A percentile compares a stretch with the other conserved stretches of the same genome.
Conservation (phyloP, 2,113 vertebrate species). For the Leuciscus idus region DNA sequence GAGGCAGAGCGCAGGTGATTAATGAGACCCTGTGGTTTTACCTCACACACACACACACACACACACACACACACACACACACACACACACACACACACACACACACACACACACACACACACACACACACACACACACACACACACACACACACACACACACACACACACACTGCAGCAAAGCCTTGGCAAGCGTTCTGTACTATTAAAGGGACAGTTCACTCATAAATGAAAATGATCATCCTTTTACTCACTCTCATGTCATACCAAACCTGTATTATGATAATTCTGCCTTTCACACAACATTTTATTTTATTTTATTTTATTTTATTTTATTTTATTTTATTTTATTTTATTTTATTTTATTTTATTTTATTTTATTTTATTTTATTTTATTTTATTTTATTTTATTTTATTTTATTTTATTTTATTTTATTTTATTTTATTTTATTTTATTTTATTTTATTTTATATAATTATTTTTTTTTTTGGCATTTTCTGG, state of each 20-base stretch:
- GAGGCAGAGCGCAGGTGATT: constrained; percentile 41
- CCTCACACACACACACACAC: not conserved
- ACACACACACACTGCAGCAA: constrained; percentile 4
- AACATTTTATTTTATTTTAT: too few relatives aligned
- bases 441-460: too few relatives aligned
- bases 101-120: not conserved
- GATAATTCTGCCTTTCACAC: not conserved
- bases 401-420: too few relatives aligned
- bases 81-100: not conserved
- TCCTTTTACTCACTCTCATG: not conserved
- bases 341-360: not conserved
- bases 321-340: too few relatives aligned
- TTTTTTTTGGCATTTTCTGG: too few relatives aligned
- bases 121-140: not conserved
- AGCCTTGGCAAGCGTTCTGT: too few relatives aligned
- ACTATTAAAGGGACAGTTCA: not conserved
- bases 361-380: not conserved
- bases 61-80: not conserved
- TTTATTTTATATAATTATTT: too few relatives aligned
- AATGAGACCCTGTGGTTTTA: constrained; percentile 44
- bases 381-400: not conserved
- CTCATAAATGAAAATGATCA: not conserved
- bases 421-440: too few relatives aligned
- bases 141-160: not conserved
- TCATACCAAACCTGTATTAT: not conserved